Evolutionary conservation across 2,888 invertebrate species (phyloP).

Genomic region (Erebia aethiops): DNA sequence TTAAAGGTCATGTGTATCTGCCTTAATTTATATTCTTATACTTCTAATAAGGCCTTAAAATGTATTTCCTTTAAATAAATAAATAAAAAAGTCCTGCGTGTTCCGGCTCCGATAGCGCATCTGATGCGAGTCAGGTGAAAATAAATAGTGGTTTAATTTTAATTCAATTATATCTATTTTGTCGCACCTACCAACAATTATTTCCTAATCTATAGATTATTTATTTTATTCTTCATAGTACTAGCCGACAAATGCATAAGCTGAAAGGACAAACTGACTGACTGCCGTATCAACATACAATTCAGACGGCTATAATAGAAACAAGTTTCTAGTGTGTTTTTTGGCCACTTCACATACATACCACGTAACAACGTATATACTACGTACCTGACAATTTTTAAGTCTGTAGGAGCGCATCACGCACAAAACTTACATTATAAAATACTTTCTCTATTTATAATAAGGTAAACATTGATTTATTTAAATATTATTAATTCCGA

Average conservation of each 20-base stretch:
- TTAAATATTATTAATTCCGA: too few relatives aligned
- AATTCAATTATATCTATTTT: slow-evolving; percentile 7
- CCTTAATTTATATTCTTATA: slow-evolving; percentile 41
- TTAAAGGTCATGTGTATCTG: slow-evolving; percentile 45
- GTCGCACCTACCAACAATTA: background rate
- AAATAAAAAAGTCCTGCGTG: slow-evolving; percentile 4
- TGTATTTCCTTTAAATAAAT: slow-evolving; percentile 23
- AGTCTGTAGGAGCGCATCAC: too few relatives aligned
- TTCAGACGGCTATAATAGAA: too few relatives aligned
- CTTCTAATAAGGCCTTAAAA: slow-evolving; percentile 35
- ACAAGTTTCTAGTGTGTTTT: too few relatives aligned
- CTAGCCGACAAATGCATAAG: background rate
- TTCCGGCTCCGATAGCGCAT: slow-evolving; percentile 14
- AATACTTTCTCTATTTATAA: too few relatives aligned
- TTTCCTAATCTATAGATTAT: background rate
- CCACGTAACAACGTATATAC: too few relatives aligned
- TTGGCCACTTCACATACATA: too few relatives aligned
- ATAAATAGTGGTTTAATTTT: slow-evolving; percentile 12
- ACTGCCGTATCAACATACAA: too few relatives aligned
- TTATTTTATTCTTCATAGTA: background rate
- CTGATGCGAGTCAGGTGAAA: slow-evolving; percentile 9
- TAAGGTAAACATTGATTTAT: too few relatives aligned
- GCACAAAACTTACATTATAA: too few relatives aligned
- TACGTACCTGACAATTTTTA: too few relatives aligned
- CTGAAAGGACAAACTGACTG: background rate